Evolutionary conservation across 2,888 invertebrate species (phyloP).

Genomic region (Nowickia ferox): DNA sequence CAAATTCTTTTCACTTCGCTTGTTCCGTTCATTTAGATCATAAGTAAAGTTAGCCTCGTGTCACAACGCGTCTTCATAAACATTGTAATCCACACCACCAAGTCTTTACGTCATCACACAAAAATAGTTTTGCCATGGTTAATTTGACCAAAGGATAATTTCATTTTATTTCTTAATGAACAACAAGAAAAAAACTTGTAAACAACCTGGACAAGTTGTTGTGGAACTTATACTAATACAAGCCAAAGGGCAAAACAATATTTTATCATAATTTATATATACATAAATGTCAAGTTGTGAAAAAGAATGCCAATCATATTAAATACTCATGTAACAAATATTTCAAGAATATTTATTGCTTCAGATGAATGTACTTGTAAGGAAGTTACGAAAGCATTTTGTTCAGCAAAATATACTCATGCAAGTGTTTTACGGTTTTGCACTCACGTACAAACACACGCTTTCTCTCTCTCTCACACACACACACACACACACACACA

Average conservation of each 20-base stretch:
- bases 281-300: slow-evolving; percentile 58
- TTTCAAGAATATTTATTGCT: slow-evolving; percentile 16
- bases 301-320: slow-evolving; percentile 62
- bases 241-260: neutral
- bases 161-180: slow-evolving; percentile 4
- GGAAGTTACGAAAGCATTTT: neutral
- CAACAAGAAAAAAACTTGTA: slow-evolving; percentile 10
- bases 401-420: too few relatives aligned
- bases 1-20: too few relatives aligned
- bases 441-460: neutral
- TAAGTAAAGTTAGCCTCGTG: too few relatives aligned
- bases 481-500: slow-evolving; percentile 6
- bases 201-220: slow-evolving; percentile 41
- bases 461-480: too few relatives aligned
- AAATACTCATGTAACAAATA: slow-evolving; percentile 38
- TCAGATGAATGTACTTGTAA: neutral
- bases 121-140: slow-evolving; percentile 41
- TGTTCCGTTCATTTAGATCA: too few relatives aligned
- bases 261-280: slow-evolving; percentile 43
- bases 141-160: slow-evolving; percentile 56
- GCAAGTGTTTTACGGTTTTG: too few relatives aligned
- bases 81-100: neutral
- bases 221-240: neutral
- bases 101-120: slow-evolving; percentile 14
- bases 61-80: neutral